Percentiles rank a stretch among this genome's conserved stretches.
These are phyloP conservation scores for Drosophila kambysellisi DNA, from an alignment of 2,888 invertebrate genomes.

Conservation along the genomic window DNA sequence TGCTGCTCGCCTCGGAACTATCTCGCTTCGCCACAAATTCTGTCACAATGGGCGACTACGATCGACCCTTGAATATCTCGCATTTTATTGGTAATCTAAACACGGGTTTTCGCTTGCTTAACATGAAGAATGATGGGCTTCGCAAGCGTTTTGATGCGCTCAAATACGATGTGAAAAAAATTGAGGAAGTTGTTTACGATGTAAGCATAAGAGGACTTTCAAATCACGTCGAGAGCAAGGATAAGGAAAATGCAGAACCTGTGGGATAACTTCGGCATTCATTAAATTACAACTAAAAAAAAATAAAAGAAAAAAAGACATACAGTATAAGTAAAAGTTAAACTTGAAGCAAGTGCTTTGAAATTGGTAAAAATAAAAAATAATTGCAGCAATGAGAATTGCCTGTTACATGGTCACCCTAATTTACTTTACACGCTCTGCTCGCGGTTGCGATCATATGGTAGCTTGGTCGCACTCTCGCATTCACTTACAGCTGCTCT, in stretches of 20 bases:
- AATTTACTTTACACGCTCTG: conserved; percentile 15
- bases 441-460: conserved; percentile 62
- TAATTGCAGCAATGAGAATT: not conserved
- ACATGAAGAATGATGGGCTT: conserved; percentile 95
- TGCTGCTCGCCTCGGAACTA: conserved; percentile 93
- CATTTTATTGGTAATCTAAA: conserved; percentile 94
- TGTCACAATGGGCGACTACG: conserved; percentile 93
- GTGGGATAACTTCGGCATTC: conserved; percentile 25
- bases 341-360: conserved; percentile 15
- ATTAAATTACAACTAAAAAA: conserved; percentile 15
- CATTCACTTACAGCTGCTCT: conserved; percentile 24
- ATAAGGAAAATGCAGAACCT: conserved; percentile 31
- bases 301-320: not conserved
- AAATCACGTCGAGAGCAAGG: conserved; percentile 41
- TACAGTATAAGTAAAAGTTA: conserved; percentile 17
- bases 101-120: conserved; percentile 94
- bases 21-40: conserved; percentile 93
- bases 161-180: conserved; percentile 97
- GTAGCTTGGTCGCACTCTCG: conserved; percentile 30
- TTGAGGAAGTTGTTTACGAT: conserved; percentile 95
- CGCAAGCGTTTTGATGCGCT: conserved; percentile 94
- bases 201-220: conserved; percentile 92
- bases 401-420: conserved; percentile 29
- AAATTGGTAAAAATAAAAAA: conserved; percentile 16
- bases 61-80: conserved; percentile 92